Base-by-base conservation (phyloP, 2,888 invertebrate species). In the Acleris cristana region DNA sequence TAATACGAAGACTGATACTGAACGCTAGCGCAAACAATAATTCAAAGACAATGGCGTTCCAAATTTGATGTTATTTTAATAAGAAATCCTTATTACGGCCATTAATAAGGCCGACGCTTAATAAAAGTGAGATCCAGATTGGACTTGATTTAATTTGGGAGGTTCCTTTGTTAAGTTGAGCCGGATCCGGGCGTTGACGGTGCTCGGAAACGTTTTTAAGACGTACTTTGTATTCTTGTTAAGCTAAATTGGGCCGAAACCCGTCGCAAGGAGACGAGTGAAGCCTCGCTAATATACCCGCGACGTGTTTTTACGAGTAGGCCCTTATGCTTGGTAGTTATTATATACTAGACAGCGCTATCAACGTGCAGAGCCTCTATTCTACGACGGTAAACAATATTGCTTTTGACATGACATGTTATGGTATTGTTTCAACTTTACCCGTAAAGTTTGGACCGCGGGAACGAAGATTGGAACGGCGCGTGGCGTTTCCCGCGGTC, bases 41-140 rank as follows among this genome's bases (percentile, higher is more conserved):
- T 56, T 56, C 4, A 10, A 51, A 53, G 48, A 58, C 58, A 58
- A 58, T 48, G 48, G 18, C 26, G n/a, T 21, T 54, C 61, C 56
- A 48, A 61, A 61, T 61, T 61, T 61, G 56, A 66, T 61, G 66
- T 52, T 26, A 45, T 65, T 61, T 66, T 61, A 66, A 66, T 66
- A 66, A 66, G 56, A 66, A 61, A 56, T 61, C 52, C 61, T 61
- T 66, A 66, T 61, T 61, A 52, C 40, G 34, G n/a, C 23, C 52
- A 56, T 66, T 66, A 61, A 66, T 57, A 66, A 61, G 55, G 44
- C 55, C 18, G 23, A 30, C 16, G 56, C 61, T 61, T 61, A 57
- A 61, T 61, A 66, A 61, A 65, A 61, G 56, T 58, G 48, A 61
- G 56, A 61, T 56, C 45, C 61, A 52, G 56, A 56, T 66, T 61